Conservation (phyloP, 2,113 vertebrate genomes). For the Corynorhinus townsendii region DNA sequence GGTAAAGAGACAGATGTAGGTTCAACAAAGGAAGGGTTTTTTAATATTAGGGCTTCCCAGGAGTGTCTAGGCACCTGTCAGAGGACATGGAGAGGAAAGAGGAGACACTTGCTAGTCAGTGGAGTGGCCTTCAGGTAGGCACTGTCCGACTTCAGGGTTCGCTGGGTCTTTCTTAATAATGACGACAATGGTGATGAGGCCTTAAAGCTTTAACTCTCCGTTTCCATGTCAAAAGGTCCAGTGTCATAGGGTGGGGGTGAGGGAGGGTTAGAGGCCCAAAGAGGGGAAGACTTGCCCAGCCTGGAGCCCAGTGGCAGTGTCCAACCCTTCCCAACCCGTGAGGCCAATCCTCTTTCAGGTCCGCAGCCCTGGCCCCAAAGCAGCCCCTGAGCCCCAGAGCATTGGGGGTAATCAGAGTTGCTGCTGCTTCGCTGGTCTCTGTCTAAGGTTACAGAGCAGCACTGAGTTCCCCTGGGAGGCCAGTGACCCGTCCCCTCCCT, state of each 20-base stretch:
- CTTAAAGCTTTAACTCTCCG: background rate
- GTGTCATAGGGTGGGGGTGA: background rate
- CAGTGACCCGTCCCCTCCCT: background rate
- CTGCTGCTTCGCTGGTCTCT: background rate
- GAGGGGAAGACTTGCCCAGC: background rate
- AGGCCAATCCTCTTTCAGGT: background rate
- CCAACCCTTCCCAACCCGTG: background rate
- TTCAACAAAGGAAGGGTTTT: background rate
- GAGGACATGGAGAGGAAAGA: background rate
- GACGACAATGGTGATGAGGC: background rate
- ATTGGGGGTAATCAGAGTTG: background rate
- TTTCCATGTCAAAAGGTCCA: background rate
- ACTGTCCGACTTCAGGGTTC: background rate
- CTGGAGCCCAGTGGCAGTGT: background rate
- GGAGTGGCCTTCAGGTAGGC: too few relatives aligned
- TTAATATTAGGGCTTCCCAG: background rate
- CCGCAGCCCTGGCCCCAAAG: background rate
- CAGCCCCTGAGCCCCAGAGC: background rate
- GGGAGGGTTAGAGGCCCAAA: background rate
- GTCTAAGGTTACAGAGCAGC: background rate
- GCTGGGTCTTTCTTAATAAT: background rate
- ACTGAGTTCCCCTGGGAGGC: background rate
- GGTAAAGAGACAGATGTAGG: background rate
- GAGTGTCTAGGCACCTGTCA: background rate
- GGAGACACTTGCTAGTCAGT: background rate